phyloP scores from a whole-genome alignment of 2,113 vertebrate species.

The Microcebus jonahi region DNA sequence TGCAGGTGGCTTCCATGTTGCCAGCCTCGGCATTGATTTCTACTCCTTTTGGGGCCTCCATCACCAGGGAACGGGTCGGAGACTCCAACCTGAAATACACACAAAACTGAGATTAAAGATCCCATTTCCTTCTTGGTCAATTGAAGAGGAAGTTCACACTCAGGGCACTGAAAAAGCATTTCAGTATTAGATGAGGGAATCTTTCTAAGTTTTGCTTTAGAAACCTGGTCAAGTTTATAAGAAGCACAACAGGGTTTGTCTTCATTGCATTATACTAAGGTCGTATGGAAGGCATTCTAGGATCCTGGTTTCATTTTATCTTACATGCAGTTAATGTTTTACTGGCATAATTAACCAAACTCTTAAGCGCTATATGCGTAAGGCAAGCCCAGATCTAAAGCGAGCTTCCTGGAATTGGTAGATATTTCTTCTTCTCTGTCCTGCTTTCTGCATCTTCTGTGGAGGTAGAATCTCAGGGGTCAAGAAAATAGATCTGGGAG shows the following conservation, averaged over 20 bases:
- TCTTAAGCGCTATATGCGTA: not conserved
- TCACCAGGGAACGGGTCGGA: conserved; percentile 94
- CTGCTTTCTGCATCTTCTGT: not conserved
- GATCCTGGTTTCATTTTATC: not conserved
- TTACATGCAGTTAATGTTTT: not conserved
- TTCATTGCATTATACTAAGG: not conserved
- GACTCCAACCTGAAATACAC: conserved; percentile 93
- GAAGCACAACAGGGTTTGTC: not conserved
- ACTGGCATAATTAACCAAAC: not conserved
- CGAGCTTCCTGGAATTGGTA: not conserved
- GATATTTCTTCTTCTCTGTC: not conserved
- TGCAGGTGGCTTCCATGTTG: conserved; percentile 96
- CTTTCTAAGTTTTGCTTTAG: not conserved
- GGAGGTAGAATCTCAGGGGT: not conserved
- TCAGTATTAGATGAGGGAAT: not conserved
- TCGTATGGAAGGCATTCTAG: not conserved
- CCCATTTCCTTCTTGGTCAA: not conserved
- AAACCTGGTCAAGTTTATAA: not conserved
- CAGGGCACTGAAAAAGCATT: not conserved
- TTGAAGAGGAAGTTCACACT: not conserved
- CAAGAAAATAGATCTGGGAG: not conserved
- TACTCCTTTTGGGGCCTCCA: conserved; percentile 98
- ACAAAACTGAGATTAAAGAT: not conserved
- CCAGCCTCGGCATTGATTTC: conserved; percentile 97
- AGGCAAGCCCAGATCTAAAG: not conserved